phyloP scores from a whole-genome alignment of 2,113 vertebrate genomes.

The Phylloscopus whistleri region DNA sequence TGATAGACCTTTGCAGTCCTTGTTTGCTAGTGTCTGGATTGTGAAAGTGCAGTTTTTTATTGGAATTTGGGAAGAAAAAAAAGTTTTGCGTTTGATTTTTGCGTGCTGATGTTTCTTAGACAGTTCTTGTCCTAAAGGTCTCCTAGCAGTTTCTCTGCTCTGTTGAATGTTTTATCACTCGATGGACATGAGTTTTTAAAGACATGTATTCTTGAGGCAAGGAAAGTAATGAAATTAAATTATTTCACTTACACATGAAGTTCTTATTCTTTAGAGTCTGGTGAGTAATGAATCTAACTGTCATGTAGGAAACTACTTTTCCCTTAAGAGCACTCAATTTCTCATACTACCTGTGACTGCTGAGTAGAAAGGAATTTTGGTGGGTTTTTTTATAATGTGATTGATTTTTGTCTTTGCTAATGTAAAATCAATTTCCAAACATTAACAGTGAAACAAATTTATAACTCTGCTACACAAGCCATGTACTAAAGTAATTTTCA shows the following conservation, averaged over 20 bases:
- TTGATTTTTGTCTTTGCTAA: neutral
- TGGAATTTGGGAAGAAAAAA: neutral
- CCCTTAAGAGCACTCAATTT: neutral
- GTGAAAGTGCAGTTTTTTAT: neutral
- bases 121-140: neutral
- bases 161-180: neutral
- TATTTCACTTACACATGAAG: neutral
- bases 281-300: neutral
- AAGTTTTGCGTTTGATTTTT: neutral
- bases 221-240: neutral
- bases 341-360: neutral
- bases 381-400: rapidly evolving
- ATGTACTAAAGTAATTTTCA: neutral
- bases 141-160: neutral
- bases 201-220: neutral
- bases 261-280: neutral
- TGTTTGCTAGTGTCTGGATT: neutral
- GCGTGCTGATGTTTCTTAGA: neutral
- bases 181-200: neutral
- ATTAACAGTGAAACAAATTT: neutral
- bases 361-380: neutral
- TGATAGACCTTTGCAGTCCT: neutral
- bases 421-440: neutral
- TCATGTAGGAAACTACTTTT: neutral
- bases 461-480: neutral